phyloP scores from a whole-genome alignment of 2,797 vertebrate genomes.

The Intellagama lesueurii region DNA sequence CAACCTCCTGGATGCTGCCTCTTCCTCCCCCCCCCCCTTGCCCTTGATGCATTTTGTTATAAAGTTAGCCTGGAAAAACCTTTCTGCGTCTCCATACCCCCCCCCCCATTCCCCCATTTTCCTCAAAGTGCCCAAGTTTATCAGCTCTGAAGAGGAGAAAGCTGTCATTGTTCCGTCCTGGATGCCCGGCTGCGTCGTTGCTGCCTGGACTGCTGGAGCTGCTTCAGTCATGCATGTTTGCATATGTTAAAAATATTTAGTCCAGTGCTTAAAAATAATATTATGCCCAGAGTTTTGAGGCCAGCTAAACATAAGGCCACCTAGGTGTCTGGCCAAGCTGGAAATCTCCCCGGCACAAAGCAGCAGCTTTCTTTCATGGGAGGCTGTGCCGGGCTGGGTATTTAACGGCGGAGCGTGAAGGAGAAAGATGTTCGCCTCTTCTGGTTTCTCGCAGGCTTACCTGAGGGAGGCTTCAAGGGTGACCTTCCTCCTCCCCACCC shows the following conservation, averaged over 20 bases:
- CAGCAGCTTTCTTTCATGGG: constrained; percentile 31
- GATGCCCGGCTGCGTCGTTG: constrained; percentile 49
- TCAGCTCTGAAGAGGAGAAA: constrained; percentile 48
- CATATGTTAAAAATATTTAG: constrained; percentile 76
- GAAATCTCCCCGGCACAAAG: constrained; percentile 57
- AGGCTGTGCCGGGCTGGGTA: neutral
- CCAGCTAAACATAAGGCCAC: constrained; percentile 72
- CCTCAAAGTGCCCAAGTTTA: neutral
- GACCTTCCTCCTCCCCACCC: neutral
- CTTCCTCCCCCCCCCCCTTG: neutral
- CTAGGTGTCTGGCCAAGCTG: constrained; percentile 58
- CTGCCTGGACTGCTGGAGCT: constrained; percentile 54
- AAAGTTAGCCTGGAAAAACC: neutral
- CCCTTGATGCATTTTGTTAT: accelerated
- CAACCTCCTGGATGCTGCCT: accelerated
- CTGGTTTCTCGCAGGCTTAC: neutral
- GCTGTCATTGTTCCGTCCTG: constrained; percentile 61
- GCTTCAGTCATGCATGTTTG: constrained; percentile 68
- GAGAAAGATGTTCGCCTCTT: neutral
- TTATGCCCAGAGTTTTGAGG: constrained; percentile 65
- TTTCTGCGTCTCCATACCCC: neutral
- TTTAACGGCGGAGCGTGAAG: neutral
- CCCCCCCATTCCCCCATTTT: neutral
- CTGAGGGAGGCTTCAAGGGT: neutral
- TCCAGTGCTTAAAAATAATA: constrained; percentile 74